These are phyloP conservation scores for Steinernema hermaphroditum DNA, from an alignment of 2,888 invertebrate genomes.

Conservation along the genomic window DNA sequence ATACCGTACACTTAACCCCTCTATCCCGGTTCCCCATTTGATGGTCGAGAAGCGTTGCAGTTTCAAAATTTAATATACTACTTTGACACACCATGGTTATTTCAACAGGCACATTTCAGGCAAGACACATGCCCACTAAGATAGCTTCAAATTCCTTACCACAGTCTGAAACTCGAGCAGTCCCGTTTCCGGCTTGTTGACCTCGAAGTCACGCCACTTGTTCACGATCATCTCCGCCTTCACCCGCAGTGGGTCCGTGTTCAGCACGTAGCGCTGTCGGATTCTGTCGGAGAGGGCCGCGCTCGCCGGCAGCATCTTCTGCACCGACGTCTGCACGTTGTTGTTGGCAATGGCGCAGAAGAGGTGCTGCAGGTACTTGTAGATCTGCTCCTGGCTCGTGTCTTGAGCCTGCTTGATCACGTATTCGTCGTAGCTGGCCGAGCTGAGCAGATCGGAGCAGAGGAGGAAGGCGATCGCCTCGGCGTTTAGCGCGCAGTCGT, in stretches of 20 bases:
- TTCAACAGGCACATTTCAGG: too few species aligned
- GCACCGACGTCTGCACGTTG: constrained; percentile 84
- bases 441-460: constrained; percentile 79
- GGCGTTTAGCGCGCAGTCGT: constrained; percentile 36
- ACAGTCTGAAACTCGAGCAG: not conserved
- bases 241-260: not conserved
- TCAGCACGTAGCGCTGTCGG: not conserved
- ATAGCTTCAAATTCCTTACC: not conserved
- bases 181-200: not conserved
- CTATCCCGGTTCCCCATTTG: too few species aligned
- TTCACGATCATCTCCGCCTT: constrained; percentile 11
- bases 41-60: too few species aligned
- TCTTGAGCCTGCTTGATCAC: constrained; percentile 75
- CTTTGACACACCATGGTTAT: too few species aligned
- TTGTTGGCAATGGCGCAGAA: constrained; percentile 71
- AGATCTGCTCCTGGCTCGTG: constrained; percentile 69
- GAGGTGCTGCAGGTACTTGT: constrained; percentile 86
- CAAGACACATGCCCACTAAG: too few species aligned
- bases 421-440: constrained; percentile 79
- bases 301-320: constrained; percentile 85
- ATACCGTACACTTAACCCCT: too few species aligned
- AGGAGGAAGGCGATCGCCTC: constrained; percentile 88
- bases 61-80: too few species aligned
- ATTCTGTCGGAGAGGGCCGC: not conserved
- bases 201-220: not conserved